Evolutionary conservation across 2,113 vertebrate species (phyloP), one percentile per base, ranked within the genome.

Genomic region (Carollia perspicillata): DNA sequence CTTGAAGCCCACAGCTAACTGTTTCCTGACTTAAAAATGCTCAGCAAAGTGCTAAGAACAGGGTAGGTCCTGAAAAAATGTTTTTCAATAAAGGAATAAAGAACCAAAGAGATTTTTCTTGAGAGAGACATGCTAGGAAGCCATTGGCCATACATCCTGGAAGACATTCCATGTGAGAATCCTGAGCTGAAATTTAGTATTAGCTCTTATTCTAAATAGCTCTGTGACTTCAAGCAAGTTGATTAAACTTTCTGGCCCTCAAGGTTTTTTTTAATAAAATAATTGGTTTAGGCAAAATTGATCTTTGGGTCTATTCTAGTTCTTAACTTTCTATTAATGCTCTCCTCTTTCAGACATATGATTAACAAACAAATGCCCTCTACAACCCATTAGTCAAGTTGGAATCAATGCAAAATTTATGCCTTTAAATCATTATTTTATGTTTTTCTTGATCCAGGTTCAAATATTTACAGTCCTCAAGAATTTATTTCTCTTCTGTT

Each of bases 341-440:
- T 53, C 42, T 95, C n/a, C n/a, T 84, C 66, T 91, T 44, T 91
- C 66, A 85, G n/a, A 94, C 51, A n/a, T 94, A 91, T 89, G 60
- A 96, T 93, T 91, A 94, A 94, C 96, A 68, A 85, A 65, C 26
- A 95, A 71, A 89, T 1, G 75, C 28, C 5, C 22, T n/a, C 79
- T 84, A 42, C 22, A 83, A 84, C 12, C 8, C 16, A 63, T 44
- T 69, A 89, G 40, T 72, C 72, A 94, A 33, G 47, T 68, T 96
- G 53, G 28, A 89, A 74, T 35, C 84, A 6, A 72, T 35, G 12
- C 30, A 83, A 87, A 71, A 80, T 47, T 26, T 53, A 42, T 77
- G 30, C 44, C 44, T 92, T 90, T 51, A 79, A 88, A 81, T 33
- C 35, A 95, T 53, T 63, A 86, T 84, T 92, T 74, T 93, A 40